Evolutionary conservation across 2,797 vertebrate genomes (phyloP).

Genomic region (Chaenodraco wilsoni): DNA sequence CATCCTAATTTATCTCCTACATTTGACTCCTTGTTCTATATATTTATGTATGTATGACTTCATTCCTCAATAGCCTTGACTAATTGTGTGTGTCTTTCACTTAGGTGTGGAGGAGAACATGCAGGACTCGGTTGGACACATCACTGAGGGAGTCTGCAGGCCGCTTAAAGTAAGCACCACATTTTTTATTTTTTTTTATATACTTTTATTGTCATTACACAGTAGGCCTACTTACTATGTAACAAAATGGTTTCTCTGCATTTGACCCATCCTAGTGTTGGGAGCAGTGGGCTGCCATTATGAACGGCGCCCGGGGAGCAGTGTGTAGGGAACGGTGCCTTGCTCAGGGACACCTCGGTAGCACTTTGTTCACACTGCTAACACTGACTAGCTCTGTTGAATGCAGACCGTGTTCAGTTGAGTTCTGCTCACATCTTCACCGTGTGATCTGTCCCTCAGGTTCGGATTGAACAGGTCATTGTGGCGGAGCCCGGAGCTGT

Average conservation of each 20-base stretch:
- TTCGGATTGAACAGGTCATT: conserved; percentile 97
- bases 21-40: no score
- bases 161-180: conserved; percentile 90
- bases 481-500: conserved; percentile 96
- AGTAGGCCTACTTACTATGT: no score
- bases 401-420: not conserved
- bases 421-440: not conserved
- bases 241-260: no score
- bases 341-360: no score
- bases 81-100: not conserved
- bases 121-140: conserved; percentile 96
- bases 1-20: not conserved
- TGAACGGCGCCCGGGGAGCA: no score
- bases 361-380: not conserved
- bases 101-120: conserved; percentile 93
- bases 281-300: no score
- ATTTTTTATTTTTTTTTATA: no score
- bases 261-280: no score
- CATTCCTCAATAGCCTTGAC: not conserved
- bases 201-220: no score
- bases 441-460: conserved; percentile 77
- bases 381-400: not conserved
- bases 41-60: not conserved
- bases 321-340: no score
- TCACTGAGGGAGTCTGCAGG: conserved; percentile 97